Evolutionary conservation across 1,140 invertebrate species (phyloP), one percentile per base, ranked within the genome.

Genomic region (Macrobrachium nipponense): DNA sequence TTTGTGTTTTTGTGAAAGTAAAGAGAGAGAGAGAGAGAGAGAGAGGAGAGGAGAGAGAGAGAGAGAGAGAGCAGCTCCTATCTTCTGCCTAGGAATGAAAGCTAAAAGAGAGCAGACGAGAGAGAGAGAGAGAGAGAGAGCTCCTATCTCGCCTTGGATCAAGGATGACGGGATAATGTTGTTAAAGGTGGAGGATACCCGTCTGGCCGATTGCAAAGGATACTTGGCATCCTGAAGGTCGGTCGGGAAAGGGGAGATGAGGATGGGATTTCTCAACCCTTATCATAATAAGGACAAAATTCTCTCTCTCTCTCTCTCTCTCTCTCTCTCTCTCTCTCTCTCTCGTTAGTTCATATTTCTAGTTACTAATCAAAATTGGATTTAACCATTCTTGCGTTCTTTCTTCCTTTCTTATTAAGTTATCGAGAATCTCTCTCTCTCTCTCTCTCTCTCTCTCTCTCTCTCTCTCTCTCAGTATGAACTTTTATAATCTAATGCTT

Each of bases 21-120:
- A 15, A 20, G 36, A 36, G 66, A 70, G 66, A 27, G 66, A 70
- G 66, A 70, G 66, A 70, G 66, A 70, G 66, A 70, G 66, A 70
- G 66, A 70, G 66, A 70, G 66, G 18, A 18, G 18, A 18, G 18
- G 66, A 70, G 66, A 70, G 66, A 70, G 66, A 70, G 66, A 70
- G 64, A 66, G 64, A 66, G 64, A 51, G 51, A 51, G 15, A 44
- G 27, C n/a, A 11, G 14, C 20, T 18, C 51, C 44, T 51, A 17
- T 77, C 5, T 58, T n/a, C n/a, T n/a, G n/a, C n/a, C n/a, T n/a
- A n/a, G n/a, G n/a, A n/a, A n/a, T n/a, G n/a, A n/a, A n/a, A n/a
- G n/a, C n/a, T n/a, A n/a, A 70, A 18, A 70, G 66, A 70, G 66
- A 51, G 44, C 5, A 10, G 10, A 10, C 5, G 44, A 51, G 44